These are phyloP conservation scores for Actenoides lindsayi DNA, from an alignment of 2,113 vertebrate genomes.

Conservation along the genomic window DNA sequence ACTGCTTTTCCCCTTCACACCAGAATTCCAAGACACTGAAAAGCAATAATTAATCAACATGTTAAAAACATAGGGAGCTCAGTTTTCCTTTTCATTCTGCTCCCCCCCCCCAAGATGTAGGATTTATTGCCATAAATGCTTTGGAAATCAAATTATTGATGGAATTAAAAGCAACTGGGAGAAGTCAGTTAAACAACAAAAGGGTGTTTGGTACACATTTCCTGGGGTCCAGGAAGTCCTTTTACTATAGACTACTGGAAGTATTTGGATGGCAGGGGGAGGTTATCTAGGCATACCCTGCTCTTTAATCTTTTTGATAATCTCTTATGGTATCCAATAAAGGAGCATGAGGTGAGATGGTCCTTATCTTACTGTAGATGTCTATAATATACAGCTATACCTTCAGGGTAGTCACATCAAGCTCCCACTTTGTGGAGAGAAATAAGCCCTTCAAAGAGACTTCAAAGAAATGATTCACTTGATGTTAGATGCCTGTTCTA, in stretches of 20 bases:
- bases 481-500: not conserved
- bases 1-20: not conserved
- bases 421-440: not conserved
- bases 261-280: not conserved
- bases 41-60: not conserved
- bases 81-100: not conserved
- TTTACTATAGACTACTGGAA: not conserved
- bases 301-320: not conserved
- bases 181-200: not conserved
- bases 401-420: not conserved
- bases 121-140: not conserved
- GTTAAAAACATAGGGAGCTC: not conserved
- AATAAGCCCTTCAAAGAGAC: not conserved
- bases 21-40: not conserved
- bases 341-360: not conserved
- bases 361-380: not conserved
- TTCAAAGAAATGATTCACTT: not conserved
- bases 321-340: not conserved
- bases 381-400: not conserved
- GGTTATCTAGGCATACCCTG: not conserved
- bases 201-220: not conserved
- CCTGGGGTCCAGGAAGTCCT: rapidly evolving
- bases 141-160: not conserved
- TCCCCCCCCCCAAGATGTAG: not conserved
- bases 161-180: not conserved